Evolutionary conservation across 2,113 vertebrate species (phyloP).

Genomic region (Eulemur macaco): DNA sequence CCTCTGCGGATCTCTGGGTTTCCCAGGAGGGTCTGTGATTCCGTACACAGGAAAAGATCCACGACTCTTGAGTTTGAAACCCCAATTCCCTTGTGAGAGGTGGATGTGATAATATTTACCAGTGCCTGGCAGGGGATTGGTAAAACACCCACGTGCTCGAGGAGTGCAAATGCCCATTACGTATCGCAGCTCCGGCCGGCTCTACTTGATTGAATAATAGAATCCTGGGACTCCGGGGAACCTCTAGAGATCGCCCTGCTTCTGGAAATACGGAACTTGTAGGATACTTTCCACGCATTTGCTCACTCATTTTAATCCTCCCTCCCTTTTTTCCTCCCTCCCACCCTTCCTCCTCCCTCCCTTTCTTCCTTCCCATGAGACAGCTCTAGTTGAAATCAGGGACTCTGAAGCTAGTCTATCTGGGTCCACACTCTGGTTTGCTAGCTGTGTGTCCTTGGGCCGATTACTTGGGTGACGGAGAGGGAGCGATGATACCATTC

Average conservation of each 20-base stretch:
- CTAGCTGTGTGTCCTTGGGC: background rate
- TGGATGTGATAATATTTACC: constrained; percentile 14
- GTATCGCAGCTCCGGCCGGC: background rate
- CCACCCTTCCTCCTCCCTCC: too few relatives aligned
- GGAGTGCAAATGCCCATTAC: background rate
- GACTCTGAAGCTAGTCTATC: background rate
- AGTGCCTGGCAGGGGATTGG: background rate
- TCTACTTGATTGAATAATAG: background rate
- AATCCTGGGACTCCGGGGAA: background rate
- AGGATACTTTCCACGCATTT: background rate
- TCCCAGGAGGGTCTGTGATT: background rate
- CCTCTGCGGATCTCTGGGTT: background rate
- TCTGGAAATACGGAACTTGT: background rate
- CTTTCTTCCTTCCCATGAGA: background rate
- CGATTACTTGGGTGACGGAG: background rate
- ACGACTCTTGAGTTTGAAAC: background rate
- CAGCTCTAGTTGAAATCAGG: background rate
- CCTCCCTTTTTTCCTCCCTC: background rate
- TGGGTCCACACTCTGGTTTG: background rate
- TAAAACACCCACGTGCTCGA: background rate
- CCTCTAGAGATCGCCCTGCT: background rate
- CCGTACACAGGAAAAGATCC: background rate
- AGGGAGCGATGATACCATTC: background rate
- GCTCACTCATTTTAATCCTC: background rate
- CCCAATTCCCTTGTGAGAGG: background rate